Conservation (phyloP, 2,797 vertebrate species). For the Sebastiscus tertius region DNA sequence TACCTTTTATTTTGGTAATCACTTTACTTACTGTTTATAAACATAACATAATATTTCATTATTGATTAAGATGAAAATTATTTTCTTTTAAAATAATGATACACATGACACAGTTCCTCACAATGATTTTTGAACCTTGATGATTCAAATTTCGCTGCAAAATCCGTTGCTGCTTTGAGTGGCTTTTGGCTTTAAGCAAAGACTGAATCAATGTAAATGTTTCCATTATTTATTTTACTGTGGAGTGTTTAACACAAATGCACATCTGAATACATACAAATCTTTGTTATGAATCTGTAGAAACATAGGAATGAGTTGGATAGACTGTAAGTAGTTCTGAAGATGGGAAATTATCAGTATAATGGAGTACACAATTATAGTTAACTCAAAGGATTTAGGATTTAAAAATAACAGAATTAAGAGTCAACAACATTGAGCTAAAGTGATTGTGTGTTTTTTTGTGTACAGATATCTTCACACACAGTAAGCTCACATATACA, state of each 20-base stretch:
- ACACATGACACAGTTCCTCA: background rate
- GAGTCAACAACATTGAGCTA: background rate
- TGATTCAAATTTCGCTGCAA: background rate
- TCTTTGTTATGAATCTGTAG: background rate
- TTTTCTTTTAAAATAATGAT: background rate
- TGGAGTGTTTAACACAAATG: background rate
- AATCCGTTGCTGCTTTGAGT: background rate
- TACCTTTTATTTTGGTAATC: background rate
- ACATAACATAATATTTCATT: background rate
- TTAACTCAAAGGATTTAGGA: background rate
- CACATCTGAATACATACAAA: background rate
- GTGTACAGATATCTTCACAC: background rate
- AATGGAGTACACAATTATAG: background rate
- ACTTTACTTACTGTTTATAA: background rate
- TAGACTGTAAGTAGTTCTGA: background rate
- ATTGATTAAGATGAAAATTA: background rate
- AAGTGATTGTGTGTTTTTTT: background rate
- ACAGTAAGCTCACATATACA: background rate
- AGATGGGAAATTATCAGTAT: accelerated
- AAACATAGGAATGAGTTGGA: background rate
- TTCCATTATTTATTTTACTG: background rate
- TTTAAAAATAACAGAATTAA: background rate
- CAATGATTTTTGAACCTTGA: background rate
- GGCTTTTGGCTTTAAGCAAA: background rate
- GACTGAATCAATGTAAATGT: background rate